Conservation (phyloP, 1,140 invertebrate species). For the Lethocerus indicus region DNA sequence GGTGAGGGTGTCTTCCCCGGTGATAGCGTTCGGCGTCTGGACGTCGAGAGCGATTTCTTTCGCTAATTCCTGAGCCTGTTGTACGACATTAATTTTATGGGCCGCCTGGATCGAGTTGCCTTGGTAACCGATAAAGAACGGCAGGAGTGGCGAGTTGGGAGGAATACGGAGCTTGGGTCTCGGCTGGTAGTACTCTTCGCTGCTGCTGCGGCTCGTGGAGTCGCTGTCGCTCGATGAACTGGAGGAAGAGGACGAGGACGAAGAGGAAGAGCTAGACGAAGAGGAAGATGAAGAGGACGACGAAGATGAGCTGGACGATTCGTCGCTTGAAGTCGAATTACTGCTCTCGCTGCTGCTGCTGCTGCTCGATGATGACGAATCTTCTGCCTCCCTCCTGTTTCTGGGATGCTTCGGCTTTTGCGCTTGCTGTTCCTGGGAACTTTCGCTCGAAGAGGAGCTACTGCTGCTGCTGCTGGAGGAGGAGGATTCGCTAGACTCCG, state of each 20-base stretch:
- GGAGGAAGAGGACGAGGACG: conserved; percentile 10
- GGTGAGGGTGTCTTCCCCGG: conserved; percentile 31
- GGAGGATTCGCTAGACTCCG: no score
- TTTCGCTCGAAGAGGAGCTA: background rate
- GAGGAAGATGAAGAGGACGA: conserved; percentile 12
- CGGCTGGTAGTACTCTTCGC: conserved; percentile 22
- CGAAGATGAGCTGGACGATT: conserved; percentile 4
- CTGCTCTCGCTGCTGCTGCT: background rate
- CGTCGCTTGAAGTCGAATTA: background rate
- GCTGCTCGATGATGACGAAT: background rate
- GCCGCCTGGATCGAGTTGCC: conserved; percentile 25
- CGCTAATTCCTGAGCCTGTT: conserved; percentile 28
- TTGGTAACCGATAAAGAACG: conserved; percentile 31
- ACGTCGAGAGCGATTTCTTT: conserved; percentile 34
- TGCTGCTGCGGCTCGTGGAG: conserved; percentile 18
- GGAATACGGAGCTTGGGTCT: conserved; percentile 27
- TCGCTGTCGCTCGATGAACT: conserved; percentile 7
- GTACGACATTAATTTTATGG: conserved; percentile 21
- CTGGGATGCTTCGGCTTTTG: background rate
- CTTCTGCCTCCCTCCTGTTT: background rate
- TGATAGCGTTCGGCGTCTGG: conserved; percentile 33
- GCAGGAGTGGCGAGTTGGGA: conserved; percentile 27
- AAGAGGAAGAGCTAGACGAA: background rate
- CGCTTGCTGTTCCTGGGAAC: background rate
- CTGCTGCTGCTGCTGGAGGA: background rate